Conservation (phyloP, 2,113 vertebrate genomes). For the Haemorhous mexicanus region DNA sequence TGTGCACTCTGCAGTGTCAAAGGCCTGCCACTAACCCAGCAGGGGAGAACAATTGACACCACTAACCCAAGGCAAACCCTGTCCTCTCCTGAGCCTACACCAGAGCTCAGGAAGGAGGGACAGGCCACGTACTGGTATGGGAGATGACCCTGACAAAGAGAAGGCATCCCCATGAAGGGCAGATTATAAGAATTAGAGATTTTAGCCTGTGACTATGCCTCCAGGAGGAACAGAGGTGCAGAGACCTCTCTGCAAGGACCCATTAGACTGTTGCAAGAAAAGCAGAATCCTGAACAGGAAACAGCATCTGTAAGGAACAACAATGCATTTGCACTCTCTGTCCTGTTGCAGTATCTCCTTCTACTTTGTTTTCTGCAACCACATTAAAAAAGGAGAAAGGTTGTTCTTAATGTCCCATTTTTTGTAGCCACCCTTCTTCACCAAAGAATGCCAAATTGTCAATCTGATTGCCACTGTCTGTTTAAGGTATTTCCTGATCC, state of each 20-base stretch:
- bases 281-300: not conserved
- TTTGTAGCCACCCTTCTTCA: not conserved
- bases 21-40: not conserved
- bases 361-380: not conserved
- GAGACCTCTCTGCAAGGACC: not conserved
- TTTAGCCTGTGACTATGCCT: not conserved
- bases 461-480: not conserved
- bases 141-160: not conserved
- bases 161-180: not conserved
- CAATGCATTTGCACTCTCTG: not conserved
- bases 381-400: not conserved
- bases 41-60: not conserved
- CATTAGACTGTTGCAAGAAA: not conserved
- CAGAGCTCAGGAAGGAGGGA: not conserved
- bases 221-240: not conserved
- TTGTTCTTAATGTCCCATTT: not conserved
- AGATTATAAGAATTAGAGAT: not conserved
- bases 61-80: fast-evolving
- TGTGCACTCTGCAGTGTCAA: not conserved
- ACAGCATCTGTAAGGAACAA: not conserved
- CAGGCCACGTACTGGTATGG: not conserved
- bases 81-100: not conserved
- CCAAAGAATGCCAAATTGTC: not conserved
- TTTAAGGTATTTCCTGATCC: not conserved
- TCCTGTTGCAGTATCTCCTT: not conserved